Evolutionary conservation across 2,888 invertebrate species (phyloP).

Genomic region (Cheiracanthium punctorium): DNA sequence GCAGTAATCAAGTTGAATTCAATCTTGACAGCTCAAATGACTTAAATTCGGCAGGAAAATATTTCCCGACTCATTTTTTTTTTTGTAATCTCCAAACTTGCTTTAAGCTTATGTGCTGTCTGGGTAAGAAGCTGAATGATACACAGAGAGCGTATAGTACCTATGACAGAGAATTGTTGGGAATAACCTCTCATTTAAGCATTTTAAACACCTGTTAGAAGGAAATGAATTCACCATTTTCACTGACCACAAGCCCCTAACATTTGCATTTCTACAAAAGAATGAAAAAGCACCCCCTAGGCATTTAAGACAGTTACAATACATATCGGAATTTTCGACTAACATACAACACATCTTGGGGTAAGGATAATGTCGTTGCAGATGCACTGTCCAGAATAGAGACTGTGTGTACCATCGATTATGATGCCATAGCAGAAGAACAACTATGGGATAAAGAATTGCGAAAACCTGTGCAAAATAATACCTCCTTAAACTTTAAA

Average conservation of each 20-base stretch:
- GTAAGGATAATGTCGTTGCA: not conserved
- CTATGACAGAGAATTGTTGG: slow-evolving; percentile 27
- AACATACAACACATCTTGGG: not conserved
- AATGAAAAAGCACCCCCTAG: slow-evolving; percentile 72
- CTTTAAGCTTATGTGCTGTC: no score
- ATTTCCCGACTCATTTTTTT: no score
- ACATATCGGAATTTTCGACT: not conserved
- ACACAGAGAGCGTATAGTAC: slow-evolving; percentile 25
- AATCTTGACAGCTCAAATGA: no score
- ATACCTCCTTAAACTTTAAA: not conserved
- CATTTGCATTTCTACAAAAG: not conserved
- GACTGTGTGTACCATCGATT: no score
- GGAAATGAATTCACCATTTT: slow-evolving; percentile 15
- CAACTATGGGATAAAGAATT: no score
- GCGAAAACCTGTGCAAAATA: no score
- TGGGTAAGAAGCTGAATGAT: slow-evolving; percentile 16
- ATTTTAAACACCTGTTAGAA: slow-evolving; percentile 34
- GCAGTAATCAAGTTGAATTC: no score
- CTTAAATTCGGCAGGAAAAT: no score
- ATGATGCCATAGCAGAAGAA: no score
- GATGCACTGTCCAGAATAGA: slow-evolving; percentile 11
- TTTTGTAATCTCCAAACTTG: no score
- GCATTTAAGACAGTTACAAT: slow-evolving; percentile 74
- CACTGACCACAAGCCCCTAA: no score
- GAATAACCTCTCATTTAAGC: slow-evolving; percentile 14